Evolutionary conservation across 1,140 invertebrate species (phyloP).

Genomic region (Phymorhynchus buccinoides): DNA sequence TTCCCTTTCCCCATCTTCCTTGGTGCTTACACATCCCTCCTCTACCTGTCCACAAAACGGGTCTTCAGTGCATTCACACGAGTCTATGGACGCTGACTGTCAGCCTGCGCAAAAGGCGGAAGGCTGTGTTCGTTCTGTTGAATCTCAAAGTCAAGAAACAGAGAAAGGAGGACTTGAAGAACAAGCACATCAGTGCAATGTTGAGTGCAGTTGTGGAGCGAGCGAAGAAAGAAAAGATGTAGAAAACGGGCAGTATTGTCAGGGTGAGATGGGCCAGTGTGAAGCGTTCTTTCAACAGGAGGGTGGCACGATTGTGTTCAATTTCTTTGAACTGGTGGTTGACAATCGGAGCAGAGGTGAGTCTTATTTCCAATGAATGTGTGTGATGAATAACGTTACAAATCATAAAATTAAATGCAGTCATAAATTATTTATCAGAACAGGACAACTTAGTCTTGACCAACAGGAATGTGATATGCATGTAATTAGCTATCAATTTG

Average conservation of each 20-base stretch:
- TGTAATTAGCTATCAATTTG: too few relatives aligned
- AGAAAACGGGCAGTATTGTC: background rate
- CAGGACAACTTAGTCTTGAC: too few relatives aligned
- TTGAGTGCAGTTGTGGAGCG: too few relatives aligned
- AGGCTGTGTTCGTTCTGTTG: background rate
- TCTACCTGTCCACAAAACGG: background rate
- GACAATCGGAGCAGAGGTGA: slow-evolving; percentile 25
- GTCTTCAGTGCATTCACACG: background rate
- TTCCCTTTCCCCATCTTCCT: background rate
- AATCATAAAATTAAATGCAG: too few relatives aligned
- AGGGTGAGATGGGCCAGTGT: slow-evolving; percentile 1
- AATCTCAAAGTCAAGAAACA: background rate
- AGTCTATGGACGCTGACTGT: background rate
- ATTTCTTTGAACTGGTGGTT: slow-evolving; percentile 12
- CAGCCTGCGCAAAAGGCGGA: background rate
- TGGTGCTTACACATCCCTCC: background rate
- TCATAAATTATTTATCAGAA: too few relatives aligned
- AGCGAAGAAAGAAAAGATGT: background rate
- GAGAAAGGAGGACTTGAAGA: background rate
- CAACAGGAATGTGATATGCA: too few relatives aligned
- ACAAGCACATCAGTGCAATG: background rate
- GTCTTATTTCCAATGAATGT: too few relatives aligned
- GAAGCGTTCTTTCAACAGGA: slow-evolving; percentile 30
- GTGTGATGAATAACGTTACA: too few relatives aligned
- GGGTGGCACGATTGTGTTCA: slow-evolving; percentile 18